These are phyloP conservation scores for Lacanobia oleracea DNA, from an alignment of 2,888 invertebrate species.

Conservation along the genomic window DNA sequence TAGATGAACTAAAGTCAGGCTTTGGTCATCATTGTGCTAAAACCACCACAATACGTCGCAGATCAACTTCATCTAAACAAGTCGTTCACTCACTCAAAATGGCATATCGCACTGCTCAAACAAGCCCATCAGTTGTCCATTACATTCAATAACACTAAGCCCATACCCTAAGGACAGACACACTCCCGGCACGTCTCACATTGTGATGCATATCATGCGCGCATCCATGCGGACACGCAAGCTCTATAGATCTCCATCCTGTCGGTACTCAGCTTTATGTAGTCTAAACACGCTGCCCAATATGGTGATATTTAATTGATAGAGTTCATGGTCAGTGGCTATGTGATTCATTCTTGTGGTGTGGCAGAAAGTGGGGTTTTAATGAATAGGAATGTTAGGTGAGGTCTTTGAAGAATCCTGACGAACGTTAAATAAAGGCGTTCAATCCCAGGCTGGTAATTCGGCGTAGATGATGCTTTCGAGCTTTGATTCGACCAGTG, in stretches of 20 bases:
- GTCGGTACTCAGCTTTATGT: slow-evolving; percentile 46
- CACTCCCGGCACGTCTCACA: slow-evolving; percentile 36
- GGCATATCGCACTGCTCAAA: neutral
- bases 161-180: slow-evolving; percentile 19
- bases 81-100: neutral
- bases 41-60: neutral
- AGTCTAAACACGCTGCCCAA: slow-evolving; percentile 44
- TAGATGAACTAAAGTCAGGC: no score
- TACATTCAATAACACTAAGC: slow-evolving; percentile 29
- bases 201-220: slow-evolving; percentile 60
- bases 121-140: neutral
- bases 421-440: neutral
- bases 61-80: neutral
- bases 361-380: neutral
- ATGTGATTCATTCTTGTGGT: neutral
- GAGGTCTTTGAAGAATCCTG: neutral
- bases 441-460: no score
- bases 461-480: no score
- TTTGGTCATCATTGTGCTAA: no score
- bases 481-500: no score
- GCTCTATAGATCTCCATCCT: slow-evolving; percentile 56
- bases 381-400: neutral
- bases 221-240: slow-evolving; percentile 52
- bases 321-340: slow-evolving; percentile 12
- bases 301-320: slow-evolving; percentile 49